These are phyloP conservation scores for Drosophila siamana DNA, from an alignment of 2,888 invertebrate genomes.

Conservation along the genomic window DNA sequence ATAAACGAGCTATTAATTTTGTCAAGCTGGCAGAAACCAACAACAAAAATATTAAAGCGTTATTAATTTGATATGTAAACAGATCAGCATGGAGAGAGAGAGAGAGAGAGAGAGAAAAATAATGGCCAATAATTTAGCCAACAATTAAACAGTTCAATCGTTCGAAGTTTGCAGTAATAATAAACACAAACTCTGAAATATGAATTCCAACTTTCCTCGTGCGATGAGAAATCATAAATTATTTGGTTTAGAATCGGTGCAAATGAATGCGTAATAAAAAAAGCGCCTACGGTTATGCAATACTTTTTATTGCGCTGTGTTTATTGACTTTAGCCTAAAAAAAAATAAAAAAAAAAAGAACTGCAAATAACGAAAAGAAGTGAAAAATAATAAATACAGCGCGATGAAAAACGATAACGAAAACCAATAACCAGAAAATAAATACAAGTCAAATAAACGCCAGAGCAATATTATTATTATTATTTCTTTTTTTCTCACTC, in stretches of 20 bases:
- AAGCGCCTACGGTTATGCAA: constrained; percentile 29
- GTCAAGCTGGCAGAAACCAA: neutral
- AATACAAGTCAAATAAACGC: constrained; percentile 35
- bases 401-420: constrained; percentile 4
- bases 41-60: neutral
- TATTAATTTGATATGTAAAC: neutral
- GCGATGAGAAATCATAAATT: neutral
- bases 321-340: constrained; percentile 39
- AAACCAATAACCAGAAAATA: constrained; percentile 30
- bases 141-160: neutral
- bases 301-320: neutral
- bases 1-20: neutral
- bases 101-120: too few species aligned
- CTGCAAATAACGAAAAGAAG: constrained; percentile 11
- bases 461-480: constrained; percentile 40
- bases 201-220: too few species aligned
- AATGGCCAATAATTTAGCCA: neutral
- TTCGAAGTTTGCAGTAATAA: neutral
- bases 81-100: neutral
- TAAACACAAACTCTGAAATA: neutral
- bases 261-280: constrained; percentile 6
- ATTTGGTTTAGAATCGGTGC: neutral
- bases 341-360: constrained; percentile 12
- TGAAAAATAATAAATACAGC: neutral
- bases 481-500: too few species aligned